Evolutionary conservation across 2,797 vertebrate genomes (phyloP).

Genomic region (Macropus fuliginosus): DNA sequence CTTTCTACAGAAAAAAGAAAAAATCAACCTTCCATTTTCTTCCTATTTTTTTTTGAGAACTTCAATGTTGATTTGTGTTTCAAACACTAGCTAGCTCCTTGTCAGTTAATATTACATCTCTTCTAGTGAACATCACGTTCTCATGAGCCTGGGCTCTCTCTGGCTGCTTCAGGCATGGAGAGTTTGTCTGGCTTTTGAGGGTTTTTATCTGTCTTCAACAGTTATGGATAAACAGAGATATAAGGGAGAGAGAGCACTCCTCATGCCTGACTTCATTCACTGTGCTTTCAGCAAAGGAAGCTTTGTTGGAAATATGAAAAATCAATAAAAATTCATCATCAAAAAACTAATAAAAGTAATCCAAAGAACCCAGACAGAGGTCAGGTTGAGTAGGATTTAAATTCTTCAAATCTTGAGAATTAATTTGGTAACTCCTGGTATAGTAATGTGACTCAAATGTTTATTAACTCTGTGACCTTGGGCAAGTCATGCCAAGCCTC

Average conservation of each 20-base stretch:
- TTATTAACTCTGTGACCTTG: neutral
- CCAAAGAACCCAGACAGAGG: neutral
- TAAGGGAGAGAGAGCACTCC: conserved; percentile 44
- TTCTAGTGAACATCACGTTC: neutral
- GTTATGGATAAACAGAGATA: conserved; percentile 60
- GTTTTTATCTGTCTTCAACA: conserved; percentile 51
- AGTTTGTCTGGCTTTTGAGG: neutral
- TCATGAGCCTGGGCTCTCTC: neutral
- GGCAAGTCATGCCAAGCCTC: neutral
- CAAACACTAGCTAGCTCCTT: neutral
- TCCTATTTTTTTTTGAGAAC: neutral
- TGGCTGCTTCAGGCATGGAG: neutral
- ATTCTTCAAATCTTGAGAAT: neutral
- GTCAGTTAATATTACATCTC: neutral
- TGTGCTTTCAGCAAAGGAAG: conserved; percentile 43
- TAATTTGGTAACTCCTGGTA: neutral
- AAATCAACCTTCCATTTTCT: neutral
- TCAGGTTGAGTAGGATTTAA: neutral
- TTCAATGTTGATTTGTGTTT: conserved; percentile 5
- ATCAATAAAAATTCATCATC: conserved; percentile 37
- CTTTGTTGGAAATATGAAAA: conserved; percentile 38
- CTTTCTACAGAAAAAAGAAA: neutral
- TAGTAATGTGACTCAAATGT: neutral
- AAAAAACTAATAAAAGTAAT: conserved; percentile 6
- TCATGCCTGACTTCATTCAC: conserved; percentile 56